Conservation (phyloP, 2,888 invertebrate species). For the Chelonus formosanus region DNA sequence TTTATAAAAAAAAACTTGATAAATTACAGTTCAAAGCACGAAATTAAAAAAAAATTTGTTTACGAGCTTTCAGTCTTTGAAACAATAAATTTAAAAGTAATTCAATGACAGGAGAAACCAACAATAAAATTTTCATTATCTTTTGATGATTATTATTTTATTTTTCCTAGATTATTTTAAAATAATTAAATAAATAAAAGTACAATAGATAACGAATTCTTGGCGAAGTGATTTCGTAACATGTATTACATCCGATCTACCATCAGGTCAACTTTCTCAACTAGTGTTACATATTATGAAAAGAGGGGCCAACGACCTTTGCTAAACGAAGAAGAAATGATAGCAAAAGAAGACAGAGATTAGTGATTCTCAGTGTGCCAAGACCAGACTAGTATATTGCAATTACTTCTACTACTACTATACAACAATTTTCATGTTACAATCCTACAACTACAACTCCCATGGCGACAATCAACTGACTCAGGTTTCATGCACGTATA, state of each 20-base stretch:
- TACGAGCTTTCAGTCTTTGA: no score
- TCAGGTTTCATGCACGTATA: slow-evolving; percentile 30
- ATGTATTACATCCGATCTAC: not conserved
- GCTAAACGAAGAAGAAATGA: slow-evolving; percentile 29
- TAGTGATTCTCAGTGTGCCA: slow-evolving; percentile 39
- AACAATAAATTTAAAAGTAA: no score
- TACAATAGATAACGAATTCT: not conserved
- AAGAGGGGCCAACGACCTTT: slow-evolving; percentile 40
- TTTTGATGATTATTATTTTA: no score
- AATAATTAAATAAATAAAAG: no score
- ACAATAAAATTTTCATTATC: no score
- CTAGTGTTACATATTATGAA: not conserved
- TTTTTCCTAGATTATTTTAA: no score
- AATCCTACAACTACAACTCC: slow-evolving; percentile 4
- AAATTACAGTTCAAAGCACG: no score
- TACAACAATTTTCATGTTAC: not conserved
- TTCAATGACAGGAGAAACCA: no score
- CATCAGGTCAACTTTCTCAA: no score
- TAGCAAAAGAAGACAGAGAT: slow-evolving; percentile 36
- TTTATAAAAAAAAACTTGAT: no score
- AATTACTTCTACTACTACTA: slow-evolving; percentile 5
- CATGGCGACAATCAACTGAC: slow-evolving; percentile 11
- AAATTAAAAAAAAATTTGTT: no score
- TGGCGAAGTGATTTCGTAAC: not conserved
- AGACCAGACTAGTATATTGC: slow-evolving; percentile 21